phyloP scores from a whole-genome alignment of 2,888 invertebrate species.

The Diachrysia chrysitis region DNA sequence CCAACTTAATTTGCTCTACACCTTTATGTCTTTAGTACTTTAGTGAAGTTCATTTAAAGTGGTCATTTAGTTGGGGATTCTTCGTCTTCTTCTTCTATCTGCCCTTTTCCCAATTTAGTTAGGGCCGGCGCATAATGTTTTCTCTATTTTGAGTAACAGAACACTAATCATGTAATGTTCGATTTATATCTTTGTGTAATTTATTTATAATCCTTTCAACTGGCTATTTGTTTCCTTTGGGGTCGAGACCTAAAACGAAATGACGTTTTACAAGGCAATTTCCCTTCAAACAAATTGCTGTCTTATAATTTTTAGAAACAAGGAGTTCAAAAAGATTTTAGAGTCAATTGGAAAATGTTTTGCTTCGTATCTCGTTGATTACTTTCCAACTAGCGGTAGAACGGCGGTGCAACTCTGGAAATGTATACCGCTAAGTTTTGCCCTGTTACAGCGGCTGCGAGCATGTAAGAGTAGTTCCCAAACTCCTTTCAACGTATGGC shows the following conservation, averaged over 20 bases:
- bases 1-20: conserved; percentile 15
- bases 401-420: conserved; percentile 63
- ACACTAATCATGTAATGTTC: conserved; percentile 34
- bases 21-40: conserved; percentile 1
- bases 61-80: conserved; percentile 17
- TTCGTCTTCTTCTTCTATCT: too few species aligned
- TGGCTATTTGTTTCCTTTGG: conserved; percentile 32
- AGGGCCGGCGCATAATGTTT: too few species aligned
- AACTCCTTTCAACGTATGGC: conserved; percentile 64
- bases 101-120: too few species aligned
- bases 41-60: conserved; percentile 8
- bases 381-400: conserved; percentile 71
- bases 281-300: conserved; percentile 6
- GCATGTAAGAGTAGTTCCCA: conserved; percentile 62
- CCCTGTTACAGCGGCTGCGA: conserved; percentile 53
- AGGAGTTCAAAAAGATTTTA: conserved; percentile 56
- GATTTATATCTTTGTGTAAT: conserved; percentile 18
- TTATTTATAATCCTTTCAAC: conserved; percentile 44
- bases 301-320: conserved; percentile 44
- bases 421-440: conserved; percentile 70
- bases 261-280: conserved; percentile 28
- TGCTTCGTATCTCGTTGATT: conserved; percentile 73
- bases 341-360: conserved; percentile 71
- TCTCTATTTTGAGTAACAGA: conserved; percentile 36
- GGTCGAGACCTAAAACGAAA: conserved; percentile 28